phyloP scores from a whole-genome alignment of 1,140 invertebrate species.

The Agrilus planipennis region DNA sequence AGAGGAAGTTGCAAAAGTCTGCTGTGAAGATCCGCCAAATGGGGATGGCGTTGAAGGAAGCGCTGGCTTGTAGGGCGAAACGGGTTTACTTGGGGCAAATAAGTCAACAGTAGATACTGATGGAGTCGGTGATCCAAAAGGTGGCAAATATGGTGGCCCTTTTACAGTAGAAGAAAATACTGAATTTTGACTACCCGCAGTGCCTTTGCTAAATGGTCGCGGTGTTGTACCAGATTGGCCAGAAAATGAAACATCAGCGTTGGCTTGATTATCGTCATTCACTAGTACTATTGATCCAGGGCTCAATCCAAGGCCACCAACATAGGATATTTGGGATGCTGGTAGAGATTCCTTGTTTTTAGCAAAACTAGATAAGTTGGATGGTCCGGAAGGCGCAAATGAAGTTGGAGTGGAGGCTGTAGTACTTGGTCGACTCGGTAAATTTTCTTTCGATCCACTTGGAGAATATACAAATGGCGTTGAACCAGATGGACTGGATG shows the following conservation, averaged over 20 bases:
- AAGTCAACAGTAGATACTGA: conserved; percentile 2
- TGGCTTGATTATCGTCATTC: background rate
- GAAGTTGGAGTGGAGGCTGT: conserved; percentile 2
- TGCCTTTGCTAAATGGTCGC: background rate
- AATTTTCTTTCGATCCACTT: too few relatives aligned
- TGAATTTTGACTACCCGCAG: background rate
- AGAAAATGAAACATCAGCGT: background rate
- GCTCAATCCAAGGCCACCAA: conserved; percentile 16
- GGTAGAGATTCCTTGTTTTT: conserved; percentile 18
- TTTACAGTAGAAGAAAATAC: background rate
- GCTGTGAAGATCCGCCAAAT: too few relatives aligned
- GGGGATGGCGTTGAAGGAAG: background rate
- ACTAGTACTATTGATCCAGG: conserved; percentile 18
- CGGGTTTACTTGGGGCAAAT: background rate
- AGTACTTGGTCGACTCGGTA: too few relatives aligned
- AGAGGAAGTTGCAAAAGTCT: too few relatives aligned
- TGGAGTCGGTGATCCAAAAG: background rate
- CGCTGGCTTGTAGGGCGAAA: conserved; percentile 1
- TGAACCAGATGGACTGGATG: too few relatives aligned
- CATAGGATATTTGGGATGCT: conserved; percentile 15
- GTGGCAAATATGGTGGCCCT: conserved; percentile 6
- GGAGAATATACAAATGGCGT: too few relatives aligned
- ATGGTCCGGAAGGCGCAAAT: conserved; percentile 9
- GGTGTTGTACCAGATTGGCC: background rate
- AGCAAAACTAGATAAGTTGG: conserved; percentile 13